phyloP scores from a whole-genome alignment of 2,797 vertebrate genomes.

The Molossus molossus region DNA sequence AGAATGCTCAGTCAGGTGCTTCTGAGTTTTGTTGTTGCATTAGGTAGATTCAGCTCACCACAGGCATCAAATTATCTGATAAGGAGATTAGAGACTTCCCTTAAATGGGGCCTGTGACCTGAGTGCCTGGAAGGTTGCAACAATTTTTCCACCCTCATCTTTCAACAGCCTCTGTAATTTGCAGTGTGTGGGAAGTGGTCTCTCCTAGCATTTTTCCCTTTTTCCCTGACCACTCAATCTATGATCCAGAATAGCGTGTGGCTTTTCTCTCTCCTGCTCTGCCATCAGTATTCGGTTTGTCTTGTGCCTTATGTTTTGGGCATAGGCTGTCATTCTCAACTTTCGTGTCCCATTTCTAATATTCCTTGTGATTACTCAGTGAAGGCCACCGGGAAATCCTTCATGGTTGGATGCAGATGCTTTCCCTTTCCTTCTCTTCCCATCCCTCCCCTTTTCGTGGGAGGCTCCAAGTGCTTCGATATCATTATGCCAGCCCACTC shows the following conservation, averaged over 20 bases:
- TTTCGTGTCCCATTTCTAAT: not conserved
- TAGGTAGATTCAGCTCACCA: not conserved
- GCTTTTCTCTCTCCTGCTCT: not conserved
- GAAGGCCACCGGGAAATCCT: not conserved
- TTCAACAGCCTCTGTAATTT: not conserved
- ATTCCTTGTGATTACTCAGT: not conserved
- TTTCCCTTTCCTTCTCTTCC: too few relatives aligned
- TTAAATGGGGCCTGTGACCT: not conserved
- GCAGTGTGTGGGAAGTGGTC: not conserved
- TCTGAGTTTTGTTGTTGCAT: not conserved
- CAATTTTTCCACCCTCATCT: not conserved
- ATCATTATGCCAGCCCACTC: not conserved
- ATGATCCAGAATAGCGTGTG: too few relatives aligned
- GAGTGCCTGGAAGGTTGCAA: not conserved
- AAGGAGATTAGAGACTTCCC: not conserved
- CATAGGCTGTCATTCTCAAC: too few relatives aligned
- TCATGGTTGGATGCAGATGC: not conserved
- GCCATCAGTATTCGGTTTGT: not conserved
- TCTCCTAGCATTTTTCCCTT: not conserved
- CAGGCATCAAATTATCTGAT: not conserved
- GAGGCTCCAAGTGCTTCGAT: not conserved
- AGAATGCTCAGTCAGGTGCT: not conserved
- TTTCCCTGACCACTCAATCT: not conserved
- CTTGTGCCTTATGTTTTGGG: not conserved
- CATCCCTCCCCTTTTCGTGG: not conserved